Conservation (phyloP, 2,888 invertebrate species). For the Polia nebulosa region DNA sequence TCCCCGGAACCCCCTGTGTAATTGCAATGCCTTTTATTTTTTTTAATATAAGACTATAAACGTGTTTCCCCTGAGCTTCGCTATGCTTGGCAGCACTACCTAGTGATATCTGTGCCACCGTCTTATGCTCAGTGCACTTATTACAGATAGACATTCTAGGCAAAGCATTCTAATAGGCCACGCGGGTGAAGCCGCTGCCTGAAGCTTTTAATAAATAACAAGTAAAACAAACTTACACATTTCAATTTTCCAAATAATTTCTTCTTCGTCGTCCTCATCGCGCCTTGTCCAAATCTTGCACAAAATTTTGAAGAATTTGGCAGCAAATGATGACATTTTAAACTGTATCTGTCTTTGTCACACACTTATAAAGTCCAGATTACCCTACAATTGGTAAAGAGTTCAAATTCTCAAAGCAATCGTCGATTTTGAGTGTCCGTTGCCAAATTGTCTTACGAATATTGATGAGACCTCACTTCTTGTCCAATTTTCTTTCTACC, state of each 20-base stretch:
- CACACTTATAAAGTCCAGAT: conserved; percentile 25
- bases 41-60: too few species aligned
- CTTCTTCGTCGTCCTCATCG: conserved; percentile 62
- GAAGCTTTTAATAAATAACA: neutral
- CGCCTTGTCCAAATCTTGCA: conserved; percentile 57
- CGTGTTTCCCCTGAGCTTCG: too few species aligned
- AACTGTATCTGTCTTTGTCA: conserved; percentile 6
- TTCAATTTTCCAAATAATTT: conserved; percentile 62
- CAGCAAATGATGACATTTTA: conserved; percentile 48
- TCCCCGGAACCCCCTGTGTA: too few species aligned
- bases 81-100: too few species aligned
- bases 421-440: neutral
- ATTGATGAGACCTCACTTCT: neutral
- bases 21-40: too few species aligned
- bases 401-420: neutral
- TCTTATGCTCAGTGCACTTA: too few species aligned
- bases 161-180: too few species aligned
- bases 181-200: too few species aligned
- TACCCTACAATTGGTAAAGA: neutral
- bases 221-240: conserved; percentile 51
- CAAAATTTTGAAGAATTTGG: conserved; percentile 54
- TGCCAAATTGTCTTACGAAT: conserved; percentile 9
- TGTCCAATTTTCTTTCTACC: neutral
- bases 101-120: too few species aligned
- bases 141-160: too few species aligned